A percentile compares a stretch with the other conserved stretches of the same genome.
These are phyloP conservation scores for Aleiodes alternator DNA, from an alignment of 2,888 invertebrate species.

Conservation along the genomic window DNA sequence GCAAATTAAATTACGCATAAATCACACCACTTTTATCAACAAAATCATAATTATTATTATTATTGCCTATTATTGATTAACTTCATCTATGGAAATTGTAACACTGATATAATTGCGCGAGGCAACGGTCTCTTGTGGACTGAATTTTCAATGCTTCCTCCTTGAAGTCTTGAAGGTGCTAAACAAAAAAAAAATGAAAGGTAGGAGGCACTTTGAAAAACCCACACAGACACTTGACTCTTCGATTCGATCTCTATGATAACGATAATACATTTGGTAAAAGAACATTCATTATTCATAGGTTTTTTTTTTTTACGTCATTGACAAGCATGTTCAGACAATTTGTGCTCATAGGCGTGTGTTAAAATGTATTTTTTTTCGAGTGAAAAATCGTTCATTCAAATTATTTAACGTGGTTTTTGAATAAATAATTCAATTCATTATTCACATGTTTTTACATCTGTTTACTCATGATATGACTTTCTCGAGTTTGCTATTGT, in stretches of 20 bases:
- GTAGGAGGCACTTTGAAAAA: not conserved
- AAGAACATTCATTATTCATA: constrained; percentile 10
- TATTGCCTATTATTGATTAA: not conserved
- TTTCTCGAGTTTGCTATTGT: too few species aligned
- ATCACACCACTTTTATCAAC: not conserved
- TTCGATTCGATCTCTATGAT: constrained; percentile 45
- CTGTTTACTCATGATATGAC: too few species aligned
- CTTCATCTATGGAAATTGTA: not conserved
- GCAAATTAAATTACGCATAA: not conserved
- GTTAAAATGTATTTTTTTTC: not conserved
- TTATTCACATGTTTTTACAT: too few species aligned
- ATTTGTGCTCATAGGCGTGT: not conserved
- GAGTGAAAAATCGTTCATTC: too few species aligned
- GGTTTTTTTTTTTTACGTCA: not conserved
- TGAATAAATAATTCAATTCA: too few species aligned
- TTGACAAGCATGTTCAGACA: not conserved
- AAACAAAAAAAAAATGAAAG: constrained; percentile 2
- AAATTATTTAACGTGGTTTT: too few species aligned
- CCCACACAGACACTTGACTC: too few species aligned
- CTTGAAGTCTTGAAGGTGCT: not conserved
- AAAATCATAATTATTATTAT: not conserved
- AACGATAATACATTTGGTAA: constrained; percentile 43
- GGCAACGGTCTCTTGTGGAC: constrained; percentile 3
- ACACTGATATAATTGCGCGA: not conserved
- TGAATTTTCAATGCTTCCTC: constrained; percentile 6